Evolutionary conservation across 2,113 vertebrate genomes (phyloP).

Genomic region (Podarcis muralis): DNA sequence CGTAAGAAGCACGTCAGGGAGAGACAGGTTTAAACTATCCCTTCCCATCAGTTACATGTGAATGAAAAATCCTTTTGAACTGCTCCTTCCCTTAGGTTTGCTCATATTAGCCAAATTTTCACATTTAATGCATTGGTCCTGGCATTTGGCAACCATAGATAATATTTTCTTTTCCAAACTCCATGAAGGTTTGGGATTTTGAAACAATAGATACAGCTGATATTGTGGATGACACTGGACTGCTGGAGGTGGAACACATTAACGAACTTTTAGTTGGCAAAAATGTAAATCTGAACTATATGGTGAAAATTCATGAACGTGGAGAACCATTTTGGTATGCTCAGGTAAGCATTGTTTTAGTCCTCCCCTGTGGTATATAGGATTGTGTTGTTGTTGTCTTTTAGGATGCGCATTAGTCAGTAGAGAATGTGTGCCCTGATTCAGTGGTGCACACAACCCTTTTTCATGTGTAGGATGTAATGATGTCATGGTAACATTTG

Average conservation of each 20-base stretch:
- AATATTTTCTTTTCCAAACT: slow-evolving; percentile 25
- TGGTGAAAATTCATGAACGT: slow-evolving; percentile 78
- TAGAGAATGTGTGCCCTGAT: not conserved
- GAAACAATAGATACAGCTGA: slow-evolving; percentile 86
- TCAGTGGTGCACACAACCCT: not conserved
- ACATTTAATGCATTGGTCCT: not conserved
- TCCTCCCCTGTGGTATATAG: not conserved
- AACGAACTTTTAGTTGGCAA: slow-evolving; percentile 87
- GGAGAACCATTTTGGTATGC: slow-evolving; percentile 88
- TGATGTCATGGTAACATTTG: not conserved
- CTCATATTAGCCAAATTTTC: not conserved
- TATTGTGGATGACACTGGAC: slow-evolving; percentile 71
- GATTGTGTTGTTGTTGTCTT: not conserved
- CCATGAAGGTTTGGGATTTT: slow-evolving; percentile 88
- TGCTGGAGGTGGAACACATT: slow-evolving; percentile 88
- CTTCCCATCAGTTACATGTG: not conserved
- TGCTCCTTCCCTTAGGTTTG: not conserved
- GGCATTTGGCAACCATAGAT: not conserved
- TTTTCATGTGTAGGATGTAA: not conserved
- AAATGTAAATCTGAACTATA: slow-evolving; percentile 83
- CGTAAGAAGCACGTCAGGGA: not conserved
- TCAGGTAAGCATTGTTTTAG: slow-evolving; percentile 79
- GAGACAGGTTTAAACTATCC: not conserved
- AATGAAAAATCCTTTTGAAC: not conserved
- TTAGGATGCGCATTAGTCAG: not conserved